A percentile compares a stretch with the other conserved stretches of the same genome.
phyloP scores from a whole-genome alignment of 2,888 invertebrate species.

The Junonia oenone region DNA sequence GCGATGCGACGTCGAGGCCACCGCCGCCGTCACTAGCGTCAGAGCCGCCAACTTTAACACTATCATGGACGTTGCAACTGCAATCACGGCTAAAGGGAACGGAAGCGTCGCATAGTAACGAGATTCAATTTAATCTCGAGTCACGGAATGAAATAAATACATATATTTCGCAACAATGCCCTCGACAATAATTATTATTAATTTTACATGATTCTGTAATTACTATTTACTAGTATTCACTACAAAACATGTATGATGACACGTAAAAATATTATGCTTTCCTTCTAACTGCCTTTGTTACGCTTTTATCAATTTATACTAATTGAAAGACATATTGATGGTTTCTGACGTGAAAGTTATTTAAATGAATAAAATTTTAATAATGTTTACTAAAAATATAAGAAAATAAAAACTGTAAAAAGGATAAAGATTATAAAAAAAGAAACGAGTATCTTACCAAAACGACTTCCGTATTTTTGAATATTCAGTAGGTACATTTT shows the following conservation, averaged over 20 bases:
- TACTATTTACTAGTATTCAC: neutral
- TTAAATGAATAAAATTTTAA: no score
- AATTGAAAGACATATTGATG: no score
- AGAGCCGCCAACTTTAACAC: slow-evolving; percentile 5
- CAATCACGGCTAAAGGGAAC: slow-evolving; percentile 46
- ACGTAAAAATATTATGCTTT: no score
- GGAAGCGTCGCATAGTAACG: slow-evolving; percentile 42
- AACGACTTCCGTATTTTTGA: slow-evolving; percentile 15
- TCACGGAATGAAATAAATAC: slow-evolving; percentile 36
- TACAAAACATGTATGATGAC: no score
- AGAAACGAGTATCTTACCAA: slow-evolving; percentile 21
- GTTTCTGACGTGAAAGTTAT: no score
- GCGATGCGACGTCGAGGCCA: slow-evolving; percentile 44
- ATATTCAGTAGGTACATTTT: slow-evolving; percentile 19
- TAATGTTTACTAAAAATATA: no score
- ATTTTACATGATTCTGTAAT: neutral
- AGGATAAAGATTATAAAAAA: slow-evolving; percentile 8
- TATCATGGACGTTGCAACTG: slow-evolving; percentile 31
- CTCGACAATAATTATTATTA: neutral
- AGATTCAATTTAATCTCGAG: slow-evolving; percentile 48
- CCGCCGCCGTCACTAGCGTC: slow-evolving; percentile 27
- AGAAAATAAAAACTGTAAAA: no score
- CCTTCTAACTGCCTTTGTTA: no score
- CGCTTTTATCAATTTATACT: no score
- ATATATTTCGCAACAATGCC: slow-evolving; percentile 24